Base-by-base conservation (phyloP, 2,888 invertebrate species). In the Dromius quadrimaculatus region DNA sequence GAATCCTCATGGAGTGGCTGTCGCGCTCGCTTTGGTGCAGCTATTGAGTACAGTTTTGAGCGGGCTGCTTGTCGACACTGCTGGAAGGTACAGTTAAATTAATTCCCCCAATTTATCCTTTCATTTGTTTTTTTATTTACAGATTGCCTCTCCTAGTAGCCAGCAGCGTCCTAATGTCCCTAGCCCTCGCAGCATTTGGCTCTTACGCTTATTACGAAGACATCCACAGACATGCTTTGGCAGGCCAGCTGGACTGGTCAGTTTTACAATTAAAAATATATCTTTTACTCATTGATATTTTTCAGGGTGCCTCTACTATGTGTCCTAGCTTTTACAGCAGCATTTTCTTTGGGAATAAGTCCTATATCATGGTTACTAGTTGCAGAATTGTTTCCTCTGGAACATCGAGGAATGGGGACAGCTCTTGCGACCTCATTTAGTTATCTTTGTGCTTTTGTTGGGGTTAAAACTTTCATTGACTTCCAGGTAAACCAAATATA, bases 281-380 rank as follows among this genome's bases (percentile, higher is more conserved):
- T 8, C n/a, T 19, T 22, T 15, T 32, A 28, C 2, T n/a, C 4
- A 57, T 19, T 19, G 11, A 9, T 62, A 23, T 9, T 2, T 62
- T 62, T 1, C 79, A 92, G 92, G 94, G 92, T 94, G 75, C 94
- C 94, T 5, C 80, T 94, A 72, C 85, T 93, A 9, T 93, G 93
- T 82, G 92, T 93, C 1, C 84, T 94, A 73, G 90, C 93, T 23
- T 94, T 93, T 81, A 93, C 93, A 1, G 90, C 93, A 71, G 93
- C 93, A 43, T 93, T 93, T 79, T 92, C 93, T n/a, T 83, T 94
- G 76, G 94, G 94, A 62, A 93, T 94, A 83, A 93, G 92, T 80
- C 94, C 94, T 20, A 93, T 94, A 78, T 93, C 94, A 23, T 93
- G 93, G 91, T 83, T 94, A 73, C 84, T 94, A 77, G 91, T 93